Percentiles rank a stretch among this genome's conserved stretches.
These are phyloP conservation scores for Tinamus guttatus DNA, from an alignment of 2,113 vertebrate species.

Conservation along the genomic window DNA sequence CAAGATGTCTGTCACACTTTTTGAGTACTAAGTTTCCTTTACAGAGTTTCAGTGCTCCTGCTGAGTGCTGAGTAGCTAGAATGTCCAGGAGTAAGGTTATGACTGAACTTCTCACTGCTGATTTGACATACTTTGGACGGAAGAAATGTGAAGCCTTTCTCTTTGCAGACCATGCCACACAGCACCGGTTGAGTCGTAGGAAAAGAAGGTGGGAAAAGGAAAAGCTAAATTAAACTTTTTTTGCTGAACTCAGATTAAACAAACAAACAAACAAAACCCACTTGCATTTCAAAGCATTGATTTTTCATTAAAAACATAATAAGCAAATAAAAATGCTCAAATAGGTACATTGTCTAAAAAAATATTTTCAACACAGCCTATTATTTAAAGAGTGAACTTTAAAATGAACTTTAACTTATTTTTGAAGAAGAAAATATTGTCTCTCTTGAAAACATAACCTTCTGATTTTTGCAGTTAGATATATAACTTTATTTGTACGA, in stretches of 20 bases:
- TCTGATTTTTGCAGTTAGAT: background rate
- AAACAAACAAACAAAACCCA: background rate
- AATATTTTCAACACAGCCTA: background rate
- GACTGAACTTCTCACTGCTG: background rate
- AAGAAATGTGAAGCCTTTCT: background rate
- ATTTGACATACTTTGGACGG: background rate
- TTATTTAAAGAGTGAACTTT: background rate
- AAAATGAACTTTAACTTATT: accelerated
- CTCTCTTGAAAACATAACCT: background rate
- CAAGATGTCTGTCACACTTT: background rate
- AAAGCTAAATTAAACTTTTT: background rate
- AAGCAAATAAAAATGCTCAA: background rate
- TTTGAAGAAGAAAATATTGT: background rate
- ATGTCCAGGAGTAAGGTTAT: background rate
- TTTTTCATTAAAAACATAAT: background rate
- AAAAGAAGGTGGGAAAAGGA: background rate
- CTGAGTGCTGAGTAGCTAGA: background rate
- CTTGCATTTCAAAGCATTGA: background rate
- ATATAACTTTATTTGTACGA: background rate
- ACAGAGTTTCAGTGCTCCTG: background rate
- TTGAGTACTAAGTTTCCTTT: background rate
- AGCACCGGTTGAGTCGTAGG: background rate
- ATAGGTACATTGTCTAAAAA: background rate
- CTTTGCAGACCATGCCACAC: background rate
- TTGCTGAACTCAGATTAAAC: background rate